phyloP scores from a whole-genome alignment of 2,113 vertebrate species.

The Ardeotis arabs region DNA sequence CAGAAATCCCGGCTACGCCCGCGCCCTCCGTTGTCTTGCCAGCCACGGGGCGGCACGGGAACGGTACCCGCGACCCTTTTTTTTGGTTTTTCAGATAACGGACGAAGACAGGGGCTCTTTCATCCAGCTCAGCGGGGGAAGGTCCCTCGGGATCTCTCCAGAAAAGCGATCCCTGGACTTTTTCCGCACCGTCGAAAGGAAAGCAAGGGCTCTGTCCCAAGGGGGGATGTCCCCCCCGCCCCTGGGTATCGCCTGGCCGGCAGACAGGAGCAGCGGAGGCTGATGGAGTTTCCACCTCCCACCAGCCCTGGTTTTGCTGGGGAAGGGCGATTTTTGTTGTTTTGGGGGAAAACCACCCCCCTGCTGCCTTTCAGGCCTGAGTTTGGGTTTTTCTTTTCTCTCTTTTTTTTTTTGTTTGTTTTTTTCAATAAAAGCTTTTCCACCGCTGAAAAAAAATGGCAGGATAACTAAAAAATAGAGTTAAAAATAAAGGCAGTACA shows the following conservation, averaged over 20 bases:
- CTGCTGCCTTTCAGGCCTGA: neutral
- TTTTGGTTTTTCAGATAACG: neutral
- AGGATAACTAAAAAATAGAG: too few relatives aligned
- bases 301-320: neutral
- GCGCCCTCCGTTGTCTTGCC: neutral
- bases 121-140: neutral
- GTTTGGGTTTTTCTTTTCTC: too few relatives aligned
- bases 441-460: neutral
- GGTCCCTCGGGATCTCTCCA: neutral
- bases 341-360: rapidly evolving
- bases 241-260: rapidly evolving
- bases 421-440: neutral
- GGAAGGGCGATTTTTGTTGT: neutral
- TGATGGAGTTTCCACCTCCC: neutral
- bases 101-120: neutral
- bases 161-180: neutral
- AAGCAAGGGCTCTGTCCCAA: neutral
- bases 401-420: neutral
- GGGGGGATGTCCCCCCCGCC: neutral
- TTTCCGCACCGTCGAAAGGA: rapidly evolving
- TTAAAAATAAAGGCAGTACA: rapidly evolving
- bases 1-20: neutral
- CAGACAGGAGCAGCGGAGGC: rapidly evolving
- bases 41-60: rapidly evolving
- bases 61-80: rapidly evolving